These are phyloP conservation scores for Casuarius casuarius DNA, from an alignment of 2,113 vertebrate genomes.

Conservation along the genomic window DNA sequence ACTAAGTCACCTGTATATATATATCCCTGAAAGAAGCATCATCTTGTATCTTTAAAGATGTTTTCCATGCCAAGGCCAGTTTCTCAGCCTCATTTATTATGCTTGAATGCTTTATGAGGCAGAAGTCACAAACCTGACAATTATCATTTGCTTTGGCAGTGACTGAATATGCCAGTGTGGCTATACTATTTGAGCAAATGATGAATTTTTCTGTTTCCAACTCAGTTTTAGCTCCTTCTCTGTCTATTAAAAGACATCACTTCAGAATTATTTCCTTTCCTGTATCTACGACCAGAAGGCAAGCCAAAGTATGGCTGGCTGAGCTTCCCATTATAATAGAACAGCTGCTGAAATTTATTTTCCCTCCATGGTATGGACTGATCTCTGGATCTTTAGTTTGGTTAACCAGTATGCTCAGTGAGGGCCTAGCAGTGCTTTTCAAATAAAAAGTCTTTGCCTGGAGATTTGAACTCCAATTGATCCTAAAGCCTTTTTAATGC, in stretches of 20 bases:
- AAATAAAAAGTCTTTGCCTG: not conserved
- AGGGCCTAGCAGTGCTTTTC: not conserved
- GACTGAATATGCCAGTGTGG: not conserved
- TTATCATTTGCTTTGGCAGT: not conserved
- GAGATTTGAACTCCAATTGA: not conserved
- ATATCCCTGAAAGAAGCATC: not conserved
- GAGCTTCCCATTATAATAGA: not conserved
- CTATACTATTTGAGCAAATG: not conserved
- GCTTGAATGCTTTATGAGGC: not conserved
- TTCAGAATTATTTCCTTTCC: not conserved
- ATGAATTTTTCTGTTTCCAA: not conserved
- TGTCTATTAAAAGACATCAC: not conserved
- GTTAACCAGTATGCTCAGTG: not conserved
- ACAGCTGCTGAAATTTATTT: not conserved
- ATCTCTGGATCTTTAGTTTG: not conserved
- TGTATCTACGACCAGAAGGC: not conserved
- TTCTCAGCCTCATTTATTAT: constrained; percentile 24
- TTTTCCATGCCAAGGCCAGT: not conserved
- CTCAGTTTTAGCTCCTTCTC: not conserved
- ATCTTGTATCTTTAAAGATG: constrained; percentile 28
- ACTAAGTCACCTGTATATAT: not conserved
- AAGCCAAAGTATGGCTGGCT: not conserved
- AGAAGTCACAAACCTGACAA: constrained; percentile 12
- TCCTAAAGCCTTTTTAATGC: not conserved
- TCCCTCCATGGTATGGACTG: accelerated